Conservation (phyloP, 2,113 vertebrate genomes). For the Vidua macroura region DNA sequence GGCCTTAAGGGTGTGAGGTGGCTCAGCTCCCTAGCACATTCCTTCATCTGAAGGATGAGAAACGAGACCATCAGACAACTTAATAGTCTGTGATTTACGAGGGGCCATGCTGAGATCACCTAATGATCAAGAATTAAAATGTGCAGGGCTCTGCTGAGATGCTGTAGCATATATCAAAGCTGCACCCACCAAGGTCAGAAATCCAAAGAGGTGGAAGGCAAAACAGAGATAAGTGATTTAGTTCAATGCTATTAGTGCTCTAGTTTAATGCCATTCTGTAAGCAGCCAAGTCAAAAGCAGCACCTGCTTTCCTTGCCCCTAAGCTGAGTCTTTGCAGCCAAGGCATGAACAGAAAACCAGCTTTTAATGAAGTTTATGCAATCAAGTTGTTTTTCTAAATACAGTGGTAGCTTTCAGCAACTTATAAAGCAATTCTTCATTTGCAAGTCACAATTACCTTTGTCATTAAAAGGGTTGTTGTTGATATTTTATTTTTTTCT, state of each 20-base stretch:
- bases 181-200: not conserved
- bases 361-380: not conserved
- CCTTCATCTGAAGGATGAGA: not conserved
- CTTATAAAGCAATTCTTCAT: not conserved
- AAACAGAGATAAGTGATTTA: not conserved
- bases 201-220: not conserved
- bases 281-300: not conserved
- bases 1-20: not conserved
- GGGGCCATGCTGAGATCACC: not conserved
- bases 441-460: not conserved
- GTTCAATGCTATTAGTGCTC: not conserved
- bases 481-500: not conserved
- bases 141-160: not conserved
- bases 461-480: not conserved
- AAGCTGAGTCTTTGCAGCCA: not conserved
- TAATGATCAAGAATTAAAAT: not conserved
- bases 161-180: not conserved
- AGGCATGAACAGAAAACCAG: not conserved
- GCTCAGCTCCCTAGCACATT: not conserved
- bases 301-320: not conserved
- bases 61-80: not conserved
- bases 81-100: not conserved
- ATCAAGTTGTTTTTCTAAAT: not conserved
- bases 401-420: not conserved
- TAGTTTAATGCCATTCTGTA: not conserved